These are phyloP conservation scores for Beris chalybata DNA, from an alignment of 2,888 invertebrate species.

Conservation along the genomic window DNA sequence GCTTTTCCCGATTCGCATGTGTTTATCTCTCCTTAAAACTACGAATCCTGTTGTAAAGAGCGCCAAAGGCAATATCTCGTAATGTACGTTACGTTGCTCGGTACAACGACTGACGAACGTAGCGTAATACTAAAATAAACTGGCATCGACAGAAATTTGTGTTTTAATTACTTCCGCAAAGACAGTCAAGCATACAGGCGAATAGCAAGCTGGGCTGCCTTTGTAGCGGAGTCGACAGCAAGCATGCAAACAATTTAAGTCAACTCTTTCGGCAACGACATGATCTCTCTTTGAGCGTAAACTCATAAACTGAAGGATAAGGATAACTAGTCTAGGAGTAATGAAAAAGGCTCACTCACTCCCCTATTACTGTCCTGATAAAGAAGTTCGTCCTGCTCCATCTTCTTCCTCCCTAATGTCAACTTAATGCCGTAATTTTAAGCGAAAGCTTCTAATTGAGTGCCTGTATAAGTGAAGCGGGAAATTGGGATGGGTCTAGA, in stretches of 20 bases:
- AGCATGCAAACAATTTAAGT: slow-evolving; percentile 28
- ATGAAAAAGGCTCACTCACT: too few species aligned
- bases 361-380: background rate
- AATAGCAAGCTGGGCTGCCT: background rate
- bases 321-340: slow-evolving; percentile 24
- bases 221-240: background rate
- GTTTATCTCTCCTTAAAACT: too few species aligned
- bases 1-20: too few species aligned
- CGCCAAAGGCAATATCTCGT: too few species aligned
- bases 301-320: slow-evolving; percentile 27
- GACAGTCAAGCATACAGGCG: slow-evolving; percentile 20
- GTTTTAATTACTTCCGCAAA: slow-evolving; percentile 33
- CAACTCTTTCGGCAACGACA: slow-evolving; percentile 30
- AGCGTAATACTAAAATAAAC: slow-evolving; percentile 20
- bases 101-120: background rate
- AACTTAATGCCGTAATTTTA: slow-evolving; percentile 10
- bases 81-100: too few species aligned
- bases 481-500: background rate
- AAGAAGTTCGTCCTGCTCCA: background rate
- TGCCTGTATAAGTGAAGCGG: background rate
- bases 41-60: too few species aligned
- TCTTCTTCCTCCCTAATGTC: background rate
- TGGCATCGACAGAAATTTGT: slow-evolving; percentile 31
- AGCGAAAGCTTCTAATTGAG: slow-evolving; percentile 25
- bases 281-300: slow-evolving; percentile 25